Conservation (phyloP, 1,140 invertebrate genomes). For the Drosophila pandora region DNA sequence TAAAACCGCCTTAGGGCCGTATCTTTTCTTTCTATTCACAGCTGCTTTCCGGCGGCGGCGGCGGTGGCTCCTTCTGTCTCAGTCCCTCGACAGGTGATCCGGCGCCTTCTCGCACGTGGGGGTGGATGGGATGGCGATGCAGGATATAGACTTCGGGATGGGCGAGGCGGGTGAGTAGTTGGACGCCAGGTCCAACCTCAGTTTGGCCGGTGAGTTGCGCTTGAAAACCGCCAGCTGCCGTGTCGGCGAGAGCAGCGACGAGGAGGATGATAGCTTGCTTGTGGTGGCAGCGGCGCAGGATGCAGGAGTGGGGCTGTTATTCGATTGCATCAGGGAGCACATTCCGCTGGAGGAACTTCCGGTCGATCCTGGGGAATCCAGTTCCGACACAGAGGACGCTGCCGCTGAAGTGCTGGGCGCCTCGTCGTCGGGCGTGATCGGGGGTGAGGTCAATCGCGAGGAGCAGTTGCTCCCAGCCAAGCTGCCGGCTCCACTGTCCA, state of each 20-base stretch:
- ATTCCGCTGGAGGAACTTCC: conserved; percentile 57
- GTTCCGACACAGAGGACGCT: conserved; percentile 45
- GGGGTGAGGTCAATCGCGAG: conserved; percentile 74
- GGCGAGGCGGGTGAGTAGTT: conserved; percentile 60
- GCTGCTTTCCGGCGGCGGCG: conserved; percentile 38
- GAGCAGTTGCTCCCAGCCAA: conserved; percentile 76
- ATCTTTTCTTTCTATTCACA: conserved; percentile 62
- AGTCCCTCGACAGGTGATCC: conserved; percentile 54
- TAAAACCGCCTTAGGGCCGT: conserved; percentile 18
- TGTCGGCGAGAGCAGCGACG: conserved; percentile 53
- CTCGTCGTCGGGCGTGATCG: conserved; percentile 72
- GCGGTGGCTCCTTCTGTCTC: conserved; percentile 27
- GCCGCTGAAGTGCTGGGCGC: conserved; percentile 65
- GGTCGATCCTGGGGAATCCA: conserved; percentile 64
- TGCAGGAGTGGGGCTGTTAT: conserved; percentile 20
- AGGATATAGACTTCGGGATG: conserved; percentile 75
- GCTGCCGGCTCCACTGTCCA: conserved; percentile 67
- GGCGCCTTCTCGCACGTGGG: conserved; percentile 58
- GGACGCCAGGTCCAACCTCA: conserved; percentile 73
- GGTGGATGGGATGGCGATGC: conserved; percentile 74
- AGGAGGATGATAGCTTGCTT: background rate
- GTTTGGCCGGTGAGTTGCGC: conserved; percentile 77
- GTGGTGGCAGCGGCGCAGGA: conserved; percentile 32
- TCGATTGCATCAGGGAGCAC: conserved; percentile 42
- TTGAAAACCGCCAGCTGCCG: conserved; percentile 66